These are phyloP conservation scores for Proteles cristata DNA, from an alignment of 2,113 vertebrate genomes.

Conservation along the genomic window DNA sequence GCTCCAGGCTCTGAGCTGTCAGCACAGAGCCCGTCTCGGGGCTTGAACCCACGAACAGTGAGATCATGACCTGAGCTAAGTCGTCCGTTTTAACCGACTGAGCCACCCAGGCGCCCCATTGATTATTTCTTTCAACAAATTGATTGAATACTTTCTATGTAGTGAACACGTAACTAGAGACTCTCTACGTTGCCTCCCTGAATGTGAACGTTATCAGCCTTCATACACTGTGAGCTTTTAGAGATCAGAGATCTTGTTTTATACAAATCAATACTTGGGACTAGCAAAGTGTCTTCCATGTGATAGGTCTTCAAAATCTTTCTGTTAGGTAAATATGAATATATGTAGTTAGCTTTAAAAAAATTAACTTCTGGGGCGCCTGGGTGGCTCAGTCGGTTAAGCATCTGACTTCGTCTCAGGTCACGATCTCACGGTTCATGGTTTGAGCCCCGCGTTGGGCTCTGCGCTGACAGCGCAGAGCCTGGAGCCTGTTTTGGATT, in stretches of 20 bases:
- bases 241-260: background rate
- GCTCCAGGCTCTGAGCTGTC: no score
- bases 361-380: background rate
- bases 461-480: no score
- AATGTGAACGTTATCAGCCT: background rate
- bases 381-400: no score
- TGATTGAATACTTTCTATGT: background rate
- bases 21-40: no score
- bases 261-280: background rate
- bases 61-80: no score
- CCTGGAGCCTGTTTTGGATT: no score
- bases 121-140: background rate
- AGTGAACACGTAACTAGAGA: background rate
- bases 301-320: background rate
- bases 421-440: no score
- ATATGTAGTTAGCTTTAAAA: background rate
- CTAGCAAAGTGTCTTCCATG: background rate
- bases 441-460: no score
- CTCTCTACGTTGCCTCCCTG: background rate
- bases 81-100: no score
- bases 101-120: no score
- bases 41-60: no score
- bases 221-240: fast-evolving
- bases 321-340: background rate
- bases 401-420: no score